A percentile compares a stretch with the other conserved stretches of the same genome.
These are phyloP conservation scores for Heteromormyrus szaboi DNA, from an alignment of 2,797 vertebrate species.

Conservation along the genomic window DNA sequence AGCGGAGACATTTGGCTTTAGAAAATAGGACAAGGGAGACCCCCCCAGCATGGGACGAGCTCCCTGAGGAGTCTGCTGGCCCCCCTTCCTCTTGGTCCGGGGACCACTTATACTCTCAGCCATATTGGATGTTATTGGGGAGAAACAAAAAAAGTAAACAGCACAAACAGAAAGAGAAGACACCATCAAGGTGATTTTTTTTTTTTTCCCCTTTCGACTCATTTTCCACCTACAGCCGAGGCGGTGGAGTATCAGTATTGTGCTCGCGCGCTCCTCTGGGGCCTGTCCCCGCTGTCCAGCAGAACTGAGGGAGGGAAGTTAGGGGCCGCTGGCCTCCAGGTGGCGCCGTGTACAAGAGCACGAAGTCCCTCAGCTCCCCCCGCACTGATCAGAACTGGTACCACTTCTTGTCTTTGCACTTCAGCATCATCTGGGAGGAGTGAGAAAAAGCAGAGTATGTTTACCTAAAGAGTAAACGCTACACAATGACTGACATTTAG, in stretches of 20 bases:
- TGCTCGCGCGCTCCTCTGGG: slow-evolving; percentile 69
- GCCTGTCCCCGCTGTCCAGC: slow-evolving; percentile 70
- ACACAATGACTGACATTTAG: background rate
- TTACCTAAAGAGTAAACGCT: background rate
- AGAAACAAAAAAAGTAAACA: slow-evolving; percentile 40
- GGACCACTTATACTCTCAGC: slow-evolving; percentile 41
- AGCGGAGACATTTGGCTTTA: slow-evolving; percentile 73
- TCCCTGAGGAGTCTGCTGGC: slow-evolving; percentile 38
- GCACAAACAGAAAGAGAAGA: slow-evolving; percentile 48
- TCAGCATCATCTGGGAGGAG: slow-evolving; percentile 87
- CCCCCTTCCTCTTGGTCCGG: slow-evolving; percentile 39
- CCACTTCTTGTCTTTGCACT: slow-evolving; percentile 99
- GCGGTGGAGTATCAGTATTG: slow-evolving; percentile 83
- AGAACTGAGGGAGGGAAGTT: slow-evolving; percentile 61
- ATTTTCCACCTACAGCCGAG: slow-evolving; percentile 68
- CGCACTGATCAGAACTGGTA: slow-evolving; percentile 87
- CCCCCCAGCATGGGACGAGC: slow-evolving; percentile 14
- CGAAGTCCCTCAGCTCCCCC: slow-evolving; percentile 33
- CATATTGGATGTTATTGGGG: slow-evolving; percentile 32
- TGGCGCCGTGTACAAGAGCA: slow-evolving; percentile 52
- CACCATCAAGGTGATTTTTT: slow-evolving; percentile 38
- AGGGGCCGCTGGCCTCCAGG: slow-evolving; percentile 59
- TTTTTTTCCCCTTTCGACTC: slow-evolving; percentile 48
- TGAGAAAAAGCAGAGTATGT: slow-evolving; percentile 27
- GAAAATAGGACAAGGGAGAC: slow-evolving; percentile 64